A percentile compares a stretch with the other conserved stretches of the same genome.
Conservation (phyloP, 2,797 vertebrate species). For the Labeo calbasu region DNA sequence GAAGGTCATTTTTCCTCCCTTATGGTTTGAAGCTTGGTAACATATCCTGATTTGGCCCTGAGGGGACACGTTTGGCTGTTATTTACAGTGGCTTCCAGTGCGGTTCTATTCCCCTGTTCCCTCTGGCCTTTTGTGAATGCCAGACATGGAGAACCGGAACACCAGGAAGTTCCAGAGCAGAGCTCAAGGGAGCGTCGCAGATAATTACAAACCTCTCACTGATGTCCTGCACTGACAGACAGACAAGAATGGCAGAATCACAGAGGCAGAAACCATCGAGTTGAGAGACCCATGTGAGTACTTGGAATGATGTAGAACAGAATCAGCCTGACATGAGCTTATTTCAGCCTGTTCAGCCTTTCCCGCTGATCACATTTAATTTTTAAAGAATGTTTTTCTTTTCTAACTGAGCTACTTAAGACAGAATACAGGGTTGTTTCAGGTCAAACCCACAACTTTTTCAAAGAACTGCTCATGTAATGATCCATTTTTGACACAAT, state of each 20-base stretch:
- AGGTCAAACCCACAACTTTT: background rate
- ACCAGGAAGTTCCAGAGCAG: constrained; percentile 65
- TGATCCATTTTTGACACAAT: background rate
- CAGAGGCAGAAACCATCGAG: constrained; percentile 2
- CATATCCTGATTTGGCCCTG: background rate
- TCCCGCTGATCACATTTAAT: background rate
- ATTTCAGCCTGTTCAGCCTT: constrained; percentile 11
- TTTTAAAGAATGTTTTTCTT: constrained; percentile 16
- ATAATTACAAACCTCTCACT: constrained; percentile 78
- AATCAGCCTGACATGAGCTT: constrained; percentile 1
- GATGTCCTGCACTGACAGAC: constrained; percentile 58
- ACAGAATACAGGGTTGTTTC: background rate
- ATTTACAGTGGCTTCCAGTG: constrained; percentile 37
- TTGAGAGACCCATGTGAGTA: constrained; percentile 2
- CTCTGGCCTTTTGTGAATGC: constrained; percentile 40
- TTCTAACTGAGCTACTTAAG: constrained; percentile 2
- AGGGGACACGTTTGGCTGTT: constrained; percentile 27
- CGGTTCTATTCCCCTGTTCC: constrained; percentile 27
- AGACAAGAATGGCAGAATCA: background rate
- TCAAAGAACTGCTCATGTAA: background rate
- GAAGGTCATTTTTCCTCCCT: constrained; percentile 11
- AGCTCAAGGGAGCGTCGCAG: constrained; percentile 69
- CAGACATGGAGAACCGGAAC: constrained; percentile 51
- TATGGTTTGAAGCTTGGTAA: constrained; percentile 1
- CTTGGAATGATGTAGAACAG: constrained; percentile 10